Conservation (phyloP, 64 coral and sea anemone genomes). For the Trachythela sp. region DNA sequence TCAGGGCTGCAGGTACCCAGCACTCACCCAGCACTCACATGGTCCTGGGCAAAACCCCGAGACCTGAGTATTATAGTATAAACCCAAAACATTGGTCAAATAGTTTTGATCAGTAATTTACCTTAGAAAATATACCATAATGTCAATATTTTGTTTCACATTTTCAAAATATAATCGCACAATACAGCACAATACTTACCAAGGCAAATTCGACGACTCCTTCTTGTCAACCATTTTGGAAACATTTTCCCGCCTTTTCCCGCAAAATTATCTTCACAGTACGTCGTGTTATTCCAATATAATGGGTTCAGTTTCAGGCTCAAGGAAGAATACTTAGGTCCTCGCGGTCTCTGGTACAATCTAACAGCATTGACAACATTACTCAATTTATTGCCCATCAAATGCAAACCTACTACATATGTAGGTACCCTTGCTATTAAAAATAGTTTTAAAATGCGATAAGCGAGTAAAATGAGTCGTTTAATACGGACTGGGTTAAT, state of each 20-base stretch:
- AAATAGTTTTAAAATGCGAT: too few species aligned
- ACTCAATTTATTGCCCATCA: too few species aligned
- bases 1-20: too few species aligned
- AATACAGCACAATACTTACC: background rate
- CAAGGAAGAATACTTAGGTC: background rate
- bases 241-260: background rate
- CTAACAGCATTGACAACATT: background rate
- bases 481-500: too few species aligned
- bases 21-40: too few species aligned
- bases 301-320: background rate
- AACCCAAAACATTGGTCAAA: too few species aligned
- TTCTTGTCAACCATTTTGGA: background rate
- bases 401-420: too few species aligned
- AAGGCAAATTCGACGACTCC: background rate
- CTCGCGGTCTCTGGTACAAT: background rate
- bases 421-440: too few species aligned
- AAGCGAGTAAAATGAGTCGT: too few species aligned
- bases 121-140: background rate
- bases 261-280: background rate
- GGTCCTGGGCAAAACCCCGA: too few species aligned
- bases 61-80: too few species aligned
- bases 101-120: background rate
- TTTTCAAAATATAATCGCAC: background rate
- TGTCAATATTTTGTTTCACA: background rate
- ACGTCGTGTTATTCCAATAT: background rate